Conservation (phyloP, 2,797 vertebrate genomes). For the Tangara arthus region DNA sequence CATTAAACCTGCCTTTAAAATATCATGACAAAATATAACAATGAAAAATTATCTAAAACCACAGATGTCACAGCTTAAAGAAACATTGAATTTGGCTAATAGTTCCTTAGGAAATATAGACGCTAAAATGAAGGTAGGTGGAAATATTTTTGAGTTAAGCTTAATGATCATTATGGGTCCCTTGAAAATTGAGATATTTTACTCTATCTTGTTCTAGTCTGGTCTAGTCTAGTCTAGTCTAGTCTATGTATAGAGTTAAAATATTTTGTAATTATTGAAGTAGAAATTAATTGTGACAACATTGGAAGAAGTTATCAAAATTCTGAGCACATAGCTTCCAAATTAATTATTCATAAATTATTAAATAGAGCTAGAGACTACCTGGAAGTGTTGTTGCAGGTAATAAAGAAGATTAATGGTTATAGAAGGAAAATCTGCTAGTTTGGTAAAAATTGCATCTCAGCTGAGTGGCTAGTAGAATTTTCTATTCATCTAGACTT, state of each 20-base stretch:
- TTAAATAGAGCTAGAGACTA: background rate
- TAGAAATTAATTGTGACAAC: background rate
- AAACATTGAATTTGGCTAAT: background rate
- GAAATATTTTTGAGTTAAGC: background rate
- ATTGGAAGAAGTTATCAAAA: background rate
- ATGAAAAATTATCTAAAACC: background rate
- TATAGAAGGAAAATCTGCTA: background rate
- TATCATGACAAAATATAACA: background rate
- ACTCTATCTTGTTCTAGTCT: background rate
- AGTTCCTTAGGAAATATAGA: background rate
- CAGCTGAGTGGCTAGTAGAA: background rate
- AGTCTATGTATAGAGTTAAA: background rate
- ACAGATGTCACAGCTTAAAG: background rate
- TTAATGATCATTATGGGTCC: rapidly evolving
- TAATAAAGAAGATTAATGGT: background rate
- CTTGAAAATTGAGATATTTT: background rate
- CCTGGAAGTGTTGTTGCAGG: background rate
- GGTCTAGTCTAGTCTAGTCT: background rate
- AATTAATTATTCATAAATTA: background rate
- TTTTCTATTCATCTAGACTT: background rate
- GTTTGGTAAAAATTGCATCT: background rate
- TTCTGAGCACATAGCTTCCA: background rate
- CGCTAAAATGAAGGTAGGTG: background rate
- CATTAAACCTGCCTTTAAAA: background rate
- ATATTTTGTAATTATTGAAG: background rate